Conservation (phyloP, 2,797 vertebrate genomes). For the Girardinus metallicus region DNA sequence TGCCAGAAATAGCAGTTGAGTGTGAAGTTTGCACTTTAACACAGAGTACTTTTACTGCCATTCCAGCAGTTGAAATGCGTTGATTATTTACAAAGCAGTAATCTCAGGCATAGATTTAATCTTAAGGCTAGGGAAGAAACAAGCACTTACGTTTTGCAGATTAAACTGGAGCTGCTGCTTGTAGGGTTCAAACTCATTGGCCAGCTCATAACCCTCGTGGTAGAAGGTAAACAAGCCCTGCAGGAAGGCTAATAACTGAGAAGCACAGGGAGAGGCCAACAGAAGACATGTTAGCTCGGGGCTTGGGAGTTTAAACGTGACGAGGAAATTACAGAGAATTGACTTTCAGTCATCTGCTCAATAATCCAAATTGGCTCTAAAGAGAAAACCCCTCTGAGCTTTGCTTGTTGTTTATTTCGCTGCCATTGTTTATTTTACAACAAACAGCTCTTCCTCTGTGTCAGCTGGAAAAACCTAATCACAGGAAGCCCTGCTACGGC, state of each 20-base stretch:
- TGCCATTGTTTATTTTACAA: constrained; percentile 65
- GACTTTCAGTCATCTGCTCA: constrained; percentile 39
- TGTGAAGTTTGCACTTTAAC: neutral
- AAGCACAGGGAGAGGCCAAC: constrained; percentile 49
- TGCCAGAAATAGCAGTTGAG: neutral
- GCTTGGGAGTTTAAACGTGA: constrained; percentile 20
- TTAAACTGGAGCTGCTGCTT: constrained; percentile 98
- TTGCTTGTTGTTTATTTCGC: constrained; percentile 46
- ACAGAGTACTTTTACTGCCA: neutral
- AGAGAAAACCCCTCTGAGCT: constrained; percentile 14
- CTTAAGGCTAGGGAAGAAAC: neutral
- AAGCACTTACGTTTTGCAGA: constrained; percentile 92
- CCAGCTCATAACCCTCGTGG: constrained; percentile 97
- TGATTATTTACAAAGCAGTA: neutral
- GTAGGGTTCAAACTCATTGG: constrained; percentile 95
- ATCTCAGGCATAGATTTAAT: neutral
- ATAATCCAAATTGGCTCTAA: constrained; percentile 31
- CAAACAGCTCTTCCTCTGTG: constrained; percentile 57
- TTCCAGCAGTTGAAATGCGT: neutral
- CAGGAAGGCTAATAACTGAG: constrained; percentile 95
- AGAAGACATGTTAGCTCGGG: constrained; percentile 32
- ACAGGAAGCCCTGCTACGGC: constrained; percentile 68
- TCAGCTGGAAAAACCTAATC: constrained; percentile 52
- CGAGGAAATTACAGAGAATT: constrained; percentile 38
- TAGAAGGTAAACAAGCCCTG: constrained; percentile 98